A percentile compares a stretch with the other conserved stretches of the same genome.
phyloP scores from a whole-genome alignment of 2,113 vertebrate species.

The Ivindomyrus marchei region DNA sequence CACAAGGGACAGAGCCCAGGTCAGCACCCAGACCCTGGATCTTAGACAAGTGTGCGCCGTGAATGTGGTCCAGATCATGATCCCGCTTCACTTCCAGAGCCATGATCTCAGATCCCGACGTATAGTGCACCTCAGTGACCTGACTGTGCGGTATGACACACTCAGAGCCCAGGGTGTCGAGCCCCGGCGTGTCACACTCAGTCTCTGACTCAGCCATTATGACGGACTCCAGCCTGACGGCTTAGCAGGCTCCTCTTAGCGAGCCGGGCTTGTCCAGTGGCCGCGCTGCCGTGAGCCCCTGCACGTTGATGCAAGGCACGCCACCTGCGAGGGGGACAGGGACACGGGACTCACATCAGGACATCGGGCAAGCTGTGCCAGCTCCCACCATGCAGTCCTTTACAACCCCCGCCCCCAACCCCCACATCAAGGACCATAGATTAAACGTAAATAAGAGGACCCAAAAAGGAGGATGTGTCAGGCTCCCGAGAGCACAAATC shows the following conservation, averaged over 20 bases:
- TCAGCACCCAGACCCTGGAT: slow-evolving; percentile 58
- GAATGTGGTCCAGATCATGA: slow-evolving; percentile 61
- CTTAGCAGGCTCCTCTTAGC: slow-evolving; percentile 37
- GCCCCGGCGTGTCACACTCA: slow-evolving; percentile 72
- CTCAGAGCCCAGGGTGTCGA: slow-evolving; percentile 73
- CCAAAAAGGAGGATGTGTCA: not conserved
- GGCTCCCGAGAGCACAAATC: not conserved
- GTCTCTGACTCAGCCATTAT: slow-evolving; percentile 75
- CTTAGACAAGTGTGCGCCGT: slow-evolving; percentile 55
- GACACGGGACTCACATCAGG: not conserved
- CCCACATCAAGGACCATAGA: not conserved
- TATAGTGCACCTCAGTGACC: slow-evolving; percentile 67
- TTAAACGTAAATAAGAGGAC: not conserved
- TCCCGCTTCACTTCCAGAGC: slow-evolving; percentile 63
- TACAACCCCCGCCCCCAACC: not conserved
- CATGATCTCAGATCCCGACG: slow-evolving; percentile 68
- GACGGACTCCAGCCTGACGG: slow-evolving; percentile 70
- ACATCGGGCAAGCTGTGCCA: not conserved
- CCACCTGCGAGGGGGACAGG: slow-evolving; percentile 32
- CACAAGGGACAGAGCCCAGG: slow-evolving; percentile 58
- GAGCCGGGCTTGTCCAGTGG: not conserved
- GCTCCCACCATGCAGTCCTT: not conserved
- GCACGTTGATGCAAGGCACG: not conserved
- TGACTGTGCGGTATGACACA: slow-evolving; percentile 73
- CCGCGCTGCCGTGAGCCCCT: not conserved